phyloP scores from a whole-genome alignment of 2,888 invertebrate genomes.

The Synanthedon andrenaeformis region DNA sequence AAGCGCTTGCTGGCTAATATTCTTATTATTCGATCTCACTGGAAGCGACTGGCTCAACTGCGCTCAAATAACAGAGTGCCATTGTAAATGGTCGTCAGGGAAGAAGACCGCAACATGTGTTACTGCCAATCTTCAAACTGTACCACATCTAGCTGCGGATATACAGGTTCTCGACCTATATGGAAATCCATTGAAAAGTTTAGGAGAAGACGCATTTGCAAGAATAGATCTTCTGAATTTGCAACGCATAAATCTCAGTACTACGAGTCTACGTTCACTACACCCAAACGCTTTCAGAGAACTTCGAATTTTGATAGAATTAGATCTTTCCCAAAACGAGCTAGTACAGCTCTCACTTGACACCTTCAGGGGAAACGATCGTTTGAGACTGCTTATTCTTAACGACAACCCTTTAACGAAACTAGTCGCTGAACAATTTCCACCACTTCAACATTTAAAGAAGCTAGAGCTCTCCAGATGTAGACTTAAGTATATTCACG shows the following conservation, averaged over 20 bases:
- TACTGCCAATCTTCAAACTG: constrained; percentile 77
- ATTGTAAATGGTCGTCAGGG: constrained; percentile 92
- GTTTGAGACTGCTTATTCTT: constrained; percentile 80
- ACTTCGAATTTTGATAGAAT: constrained; percentile 85
- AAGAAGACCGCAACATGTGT: constrained; percentile 90
- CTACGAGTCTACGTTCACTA: constrained; percentile 78
- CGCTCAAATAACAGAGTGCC: constrained; percentile 77
- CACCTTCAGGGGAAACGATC: constrained; percentile 86
- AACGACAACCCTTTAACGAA: constrained; percentile 84
- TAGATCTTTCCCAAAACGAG: constrained; percentile 87
- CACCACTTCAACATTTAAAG: constrained; percentile 80
- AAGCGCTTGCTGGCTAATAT: constrained; percentile 34
- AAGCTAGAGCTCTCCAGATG: constrained; percentile 86
- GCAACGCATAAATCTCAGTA: constrained; percentile 84
- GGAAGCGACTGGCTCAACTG: constrained; percentile 86
- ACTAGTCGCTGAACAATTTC: constrained; percentile 83
- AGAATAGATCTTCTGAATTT: constrained; percentile 84
- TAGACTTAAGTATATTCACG: constrained; percentile 78
- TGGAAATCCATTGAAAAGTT: constrained; percentile 78
- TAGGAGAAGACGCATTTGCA: constrained; percentile 82
- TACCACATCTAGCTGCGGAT: constrained; percentile 71
- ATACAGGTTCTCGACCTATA: constrained; percentile 82
- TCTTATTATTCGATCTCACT: constrained; percentile 29
- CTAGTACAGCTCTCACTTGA: constrained; percentile 79
- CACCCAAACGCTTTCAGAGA: constrained; percentile 87